A percentile compares a stretch with the other conserved stretches of the same genome.
phyloP scores from a whole-genome alignment of 2,888 invertebrate species.

The Chirona hameri region DNA sequence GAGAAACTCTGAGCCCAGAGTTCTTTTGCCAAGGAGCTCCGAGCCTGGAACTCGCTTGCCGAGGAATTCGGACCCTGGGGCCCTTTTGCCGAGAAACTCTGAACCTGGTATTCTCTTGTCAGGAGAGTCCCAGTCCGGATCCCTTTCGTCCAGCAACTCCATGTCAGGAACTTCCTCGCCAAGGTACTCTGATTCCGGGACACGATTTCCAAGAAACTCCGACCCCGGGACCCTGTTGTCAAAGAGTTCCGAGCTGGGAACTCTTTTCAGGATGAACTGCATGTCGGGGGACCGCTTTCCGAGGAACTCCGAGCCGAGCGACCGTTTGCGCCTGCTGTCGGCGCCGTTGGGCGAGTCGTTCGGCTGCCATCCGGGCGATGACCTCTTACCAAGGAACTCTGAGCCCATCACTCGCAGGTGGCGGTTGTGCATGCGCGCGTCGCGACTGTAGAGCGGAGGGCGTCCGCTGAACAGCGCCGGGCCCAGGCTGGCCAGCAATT shows the following conservation, averaged over 20 bases:
- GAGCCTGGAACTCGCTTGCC: background rate
- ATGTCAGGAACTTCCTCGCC: background rate
- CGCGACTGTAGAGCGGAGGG: background rate
- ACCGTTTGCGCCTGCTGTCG: background rate
- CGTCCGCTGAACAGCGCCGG: no score
- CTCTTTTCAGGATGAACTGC: background rate
- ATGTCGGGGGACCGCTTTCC: background rate
- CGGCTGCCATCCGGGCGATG: background rate
- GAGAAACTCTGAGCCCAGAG: background rate
- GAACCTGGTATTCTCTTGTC: background rate
- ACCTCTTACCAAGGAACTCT: background rate
- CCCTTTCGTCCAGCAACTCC: background rate
- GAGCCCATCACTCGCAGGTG: conserved; percentile 1
- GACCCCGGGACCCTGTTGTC: background rate
- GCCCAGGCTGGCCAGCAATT: background rate
- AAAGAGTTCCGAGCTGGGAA: background rate
- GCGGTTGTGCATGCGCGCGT: background rate
- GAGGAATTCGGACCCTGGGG: background rate
- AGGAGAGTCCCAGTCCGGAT: background rate
- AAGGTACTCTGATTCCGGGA: background rate
- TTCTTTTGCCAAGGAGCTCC: background rate
- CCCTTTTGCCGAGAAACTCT: background rate
- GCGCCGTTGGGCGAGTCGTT: background rate
- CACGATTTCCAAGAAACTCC: background rate
- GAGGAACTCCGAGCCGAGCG: background rate